These are phyloP conservation scores for Galeopsomyia nigrocyanea DNA, from an alignment of 2,888 invertebrate genomes.

Conservation along the genomic window DNA sequence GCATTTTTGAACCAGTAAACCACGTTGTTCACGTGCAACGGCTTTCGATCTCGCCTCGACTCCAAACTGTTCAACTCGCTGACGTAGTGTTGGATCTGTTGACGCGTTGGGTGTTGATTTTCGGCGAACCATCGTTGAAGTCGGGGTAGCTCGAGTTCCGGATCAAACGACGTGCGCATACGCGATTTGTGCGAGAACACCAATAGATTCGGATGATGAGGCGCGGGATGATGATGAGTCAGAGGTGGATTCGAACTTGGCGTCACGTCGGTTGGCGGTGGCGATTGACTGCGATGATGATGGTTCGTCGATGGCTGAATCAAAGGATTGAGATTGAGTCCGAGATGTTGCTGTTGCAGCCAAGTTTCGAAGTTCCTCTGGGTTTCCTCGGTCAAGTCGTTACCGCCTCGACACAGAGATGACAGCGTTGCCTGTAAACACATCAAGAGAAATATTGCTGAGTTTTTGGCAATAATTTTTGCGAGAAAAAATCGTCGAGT, in stretches of 20 bases:
- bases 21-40: slow-evolving; percentile 94
- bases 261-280: slow-evolving; percentile 14
- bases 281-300: slow-evolving; percentile 50
- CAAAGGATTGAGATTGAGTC: slow-evolving; percentile 61
- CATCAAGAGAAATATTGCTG: slow-evolving; percentile 12
- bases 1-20: slow-evolving; percentile 99
- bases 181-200: slow-evolving; percentile 83
- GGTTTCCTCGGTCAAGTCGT: slow-evolving; percentile 86
- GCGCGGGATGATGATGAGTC: slow-evolving; percentile 36
- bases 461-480: slow-evolving; percentile 3
- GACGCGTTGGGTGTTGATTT: slow-evolving; percentile 96
- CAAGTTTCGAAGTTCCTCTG: slow-evolving; percentile 92
- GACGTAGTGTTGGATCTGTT: slow-evolving; percentile 96
- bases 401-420: slow-evolving; percentile 85
- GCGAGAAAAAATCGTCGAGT: slow-evolving; percentile 12
- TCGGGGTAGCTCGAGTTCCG: slow-evolving; percentile 95
- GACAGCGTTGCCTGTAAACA: slow-evolving; percentile 80
- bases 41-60: slow-evolving; percentile 92
- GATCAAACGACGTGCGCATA: slow-evolving; percentile 97
- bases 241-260: slow-evolving; percentile 6
- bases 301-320: slow-evolving; percentile 60
- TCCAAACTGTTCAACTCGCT: slow-evolving; percentile 93
- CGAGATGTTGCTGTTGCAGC: slow-evolving; percentile 70
- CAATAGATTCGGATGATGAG: slow-evolving; percentile 78
- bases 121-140: slow-evolving; percentile 97